Percentiles rank a stretch among this genome's conserved stretches.
These are phyloP conservation scores for Oryzias javanicus DNA, from an alignment of 2,113 vertebrate genomes.

Conservation along the genomic window DNA sequence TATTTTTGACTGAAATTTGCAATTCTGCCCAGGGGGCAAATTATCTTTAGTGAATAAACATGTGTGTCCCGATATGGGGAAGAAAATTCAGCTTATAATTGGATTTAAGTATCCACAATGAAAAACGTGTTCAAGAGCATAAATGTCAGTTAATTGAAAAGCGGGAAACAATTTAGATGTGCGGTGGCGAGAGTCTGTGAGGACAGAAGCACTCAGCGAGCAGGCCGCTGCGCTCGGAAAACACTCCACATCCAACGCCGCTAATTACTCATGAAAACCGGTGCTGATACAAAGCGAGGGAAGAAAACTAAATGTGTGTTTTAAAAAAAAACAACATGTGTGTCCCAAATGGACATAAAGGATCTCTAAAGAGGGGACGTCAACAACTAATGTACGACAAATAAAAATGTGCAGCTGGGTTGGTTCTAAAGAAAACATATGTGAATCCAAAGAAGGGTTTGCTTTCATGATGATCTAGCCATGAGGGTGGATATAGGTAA, in stretches of 20 bases:
- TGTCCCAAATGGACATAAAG: too few relatives aligned
- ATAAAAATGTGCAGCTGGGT: too few relatives aligned
- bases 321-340: background rate
- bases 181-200: constrained; percentile 18
- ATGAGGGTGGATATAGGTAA: too few relatives aligned
- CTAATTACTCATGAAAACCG: constrained; percentile 16
- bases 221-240: constrained; percentile 14
- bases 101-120: constrained; percentile 16
- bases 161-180: constrained; percentile 49
- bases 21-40: too few relatives aligned
- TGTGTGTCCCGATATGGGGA: background rate
- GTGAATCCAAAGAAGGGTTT: too few relatives aligned
- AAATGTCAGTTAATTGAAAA: constrained; percentile 55
- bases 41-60: background rate
- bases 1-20: too few relatives aligned
- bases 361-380: too few relatives aligned
- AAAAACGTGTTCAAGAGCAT: constrained; percentile 17
- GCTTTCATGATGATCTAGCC: too few relatives aligned
- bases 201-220: constrained; percentile 17
- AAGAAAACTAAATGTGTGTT: background rate
- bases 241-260: background rate
- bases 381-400: too few relatives aligned
- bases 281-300: constrained; percentile 4
- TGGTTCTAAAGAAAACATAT: too few relatives aligned
- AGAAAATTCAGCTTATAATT: constrained; percentile 36